phyloP scores from a whole-genome alignment of 2,888 invertebrate genomes.

The Caenorhabditis becei region DNA sequence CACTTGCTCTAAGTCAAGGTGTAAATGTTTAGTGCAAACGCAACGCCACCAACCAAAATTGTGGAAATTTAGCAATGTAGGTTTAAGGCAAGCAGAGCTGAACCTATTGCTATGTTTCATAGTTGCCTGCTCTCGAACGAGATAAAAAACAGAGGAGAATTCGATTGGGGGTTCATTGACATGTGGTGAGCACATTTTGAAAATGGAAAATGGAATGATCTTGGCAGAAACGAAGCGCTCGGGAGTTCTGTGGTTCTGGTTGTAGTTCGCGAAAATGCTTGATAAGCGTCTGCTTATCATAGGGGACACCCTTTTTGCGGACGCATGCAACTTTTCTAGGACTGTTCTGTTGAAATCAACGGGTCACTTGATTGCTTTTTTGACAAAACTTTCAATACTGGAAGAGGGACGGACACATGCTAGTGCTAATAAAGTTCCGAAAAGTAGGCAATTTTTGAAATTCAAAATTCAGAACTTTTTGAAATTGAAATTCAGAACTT shows the following conservation, averaged over 20 bases:
- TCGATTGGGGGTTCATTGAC: constrained; percentile 12
- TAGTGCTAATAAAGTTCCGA: too few relatives aligned
- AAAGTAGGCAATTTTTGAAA: too few relatives aligned
- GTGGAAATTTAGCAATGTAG: constrained; percentile 15
- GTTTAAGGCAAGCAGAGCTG: background rate
- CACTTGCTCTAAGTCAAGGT: constrained; percentile 13
- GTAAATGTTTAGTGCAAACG: constrained; percentile 14
- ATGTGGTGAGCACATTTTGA: constrained; percentile 40
- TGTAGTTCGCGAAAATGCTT: constrained; percentile 10
- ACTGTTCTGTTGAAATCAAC: constrained; percentile 1
- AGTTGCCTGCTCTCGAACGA: background rate
- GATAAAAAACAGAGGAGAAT: background rate
- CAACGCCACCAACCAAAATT: background rate
- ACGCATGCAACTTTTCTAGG: constrained; percentile 32
- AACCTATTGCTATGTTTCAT: constrained; percentile 11
- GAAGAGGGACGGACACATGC: background rate
- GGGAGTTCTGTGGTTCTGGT: constrained; percentile 10
- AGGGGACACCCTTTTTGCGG: constrained; percentile 12
- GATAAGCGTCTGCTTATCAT: constrained; percentile 11
- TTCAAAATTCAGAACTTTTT: background rate
- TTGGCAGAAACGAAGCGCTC: background rate
- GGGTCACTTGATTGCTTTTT: background rate
- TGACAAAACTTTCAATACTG: background rate
- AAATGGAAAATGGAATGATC: constrained; percentile 10
- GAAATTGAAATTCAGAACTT: too few relatives aligned